Conservation (phyloP, 2,113 vertebrate genomes). For the Cynoglossus semilaevis region DNA sequence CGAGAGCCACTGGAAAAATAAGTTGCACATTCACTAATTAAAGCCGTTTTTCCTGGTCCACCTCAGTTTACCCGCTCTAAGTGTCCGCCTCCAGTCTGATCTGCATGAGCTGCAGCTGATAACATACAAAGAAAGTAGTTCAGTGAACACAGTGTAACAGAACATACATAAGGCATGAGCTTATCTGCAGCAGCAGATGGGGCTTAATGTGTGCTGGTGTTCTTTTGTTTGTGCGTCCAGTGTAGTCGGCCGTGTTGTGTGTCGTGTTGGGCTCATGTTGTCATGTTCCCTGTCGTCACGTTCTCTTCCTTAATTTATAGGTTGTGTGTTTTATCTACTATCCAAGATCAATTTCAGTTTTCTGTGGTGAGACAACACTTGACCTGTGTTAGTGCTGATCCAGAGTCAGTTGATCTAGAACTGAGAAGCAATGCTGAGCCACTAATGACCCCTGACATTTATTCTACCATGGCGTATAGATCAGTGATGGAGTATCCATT, state of each 20-base stretch:
- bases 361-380: no score
- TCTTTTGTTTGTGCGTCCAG: background rate
- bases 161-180: slow-evolving; percentile 29
- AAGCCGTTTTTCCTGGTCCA: background rate
- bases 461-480: no score
- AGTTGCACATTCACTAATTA: background rate
- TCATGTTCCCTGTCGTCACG: no score
- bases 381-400: no score
- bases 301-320: no score
- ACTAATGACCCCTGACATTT: no score
- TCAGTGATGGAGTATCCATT: no score
- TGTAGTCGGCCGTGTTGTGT: background rate
- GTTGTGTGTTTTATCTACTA: no score
- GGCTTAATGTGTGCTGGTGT: background rate
- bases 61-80: background rate
- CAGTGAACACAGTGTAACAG: slow-evolving; percentile 1
- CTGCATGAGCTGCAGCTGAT: slow-evolving; percentile 8
- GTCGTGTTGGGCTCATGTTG: background rate
- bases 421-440: no score
- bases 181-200: slow-evolving; percentile 39
- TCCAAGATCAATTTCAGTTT: no score
- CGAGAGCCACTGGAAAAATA: background rate
- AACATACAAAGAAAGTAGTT: slow-evolving; percentile 3
- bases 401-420: no score
- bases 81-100: slow-evolving; percentile 1